Evolutionary conservation across 2,797 vertebrate species (phyloP), one percentile per base, ranked within the genome.

Genomic region (Enteromius radiatus): DNA sequence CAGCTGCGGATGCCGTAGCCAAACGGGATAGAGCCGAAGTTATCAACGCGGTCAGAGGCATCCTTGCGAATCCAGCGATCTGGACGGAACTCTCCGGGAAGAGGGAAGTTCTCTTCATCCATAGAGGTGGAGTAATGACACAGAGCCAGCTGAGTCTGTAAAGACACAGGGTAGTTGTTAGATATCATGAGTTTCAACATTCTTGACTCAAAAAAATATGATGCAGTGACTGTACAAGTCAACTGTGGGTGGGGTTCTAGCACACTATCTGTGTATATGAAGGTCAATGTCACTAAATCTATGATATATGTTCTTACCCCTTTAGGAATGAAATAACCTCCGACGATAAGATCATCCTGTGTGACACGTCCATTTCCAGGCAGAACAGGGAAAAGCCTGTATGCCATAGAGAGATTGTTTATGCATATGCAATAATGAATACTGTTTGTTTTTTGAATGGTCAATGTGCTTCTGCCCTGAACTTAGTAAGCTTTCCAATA

Each of bases 11-110:
- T 95, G 56, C 97, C 97, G 0, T 97, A 96, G 82, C 97, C 97
- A 81, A 98, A 98, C 12, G 97, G 97, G 88, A 98, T 96, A 1
- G 96, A 97, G 86, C 96, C 96, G 84, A 98, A 98, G 91, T 97
- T 97, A 82, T 98, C 97, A 0, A 97, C 95, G 5, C 95, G 93
- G 89, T 96, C 95, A 19, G 93, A 90, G 82, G 90, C 80, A 63
- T 94, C 96, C 89, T 95, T 96, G 41, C 96, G 91, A 83, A 98
- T 90, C 97, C 97, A 98, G 80, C 96, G 97, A n/a, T 95, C 93
- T 0, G 96, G 97, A 59, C 86, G 90, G 90, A 98, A 97, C 11
- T 96, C 94, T 19, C 86, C 89, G 0, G 96, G 92, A 33, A 86
- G 84, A 0, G 91, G 85, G 84, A 98, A 98, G 87, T 92, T 94